Base-by-base conservation (phyloP, 2,888 invertebrate species). In the Anoplius nigerrimus region DNA sequence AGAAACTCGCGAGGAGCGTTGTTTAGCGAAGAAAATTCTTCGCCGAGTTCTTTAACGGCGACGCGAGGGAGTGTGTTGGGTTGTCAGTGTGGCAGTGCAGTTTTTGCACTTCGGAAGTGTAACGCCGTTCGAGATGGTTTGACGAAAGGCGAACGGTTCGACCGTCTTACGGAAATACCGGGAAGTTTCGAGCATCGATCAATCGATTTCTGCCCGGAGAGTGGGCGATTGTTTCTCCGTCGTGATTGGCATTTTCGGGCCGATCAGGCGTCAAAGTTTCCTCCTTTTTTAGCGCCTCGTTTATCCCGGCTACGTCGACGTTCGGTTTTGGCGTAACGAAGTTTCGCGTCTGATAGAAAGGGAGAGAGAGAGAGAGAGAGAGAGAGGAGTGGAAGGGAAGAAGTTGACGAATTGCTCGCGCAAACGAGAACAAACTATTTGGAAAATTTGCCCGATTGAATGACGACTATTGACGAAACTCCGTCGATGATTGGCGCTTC, bases 161-260 rank as follows among this genome's bases (percentile, higher is more conserved):
- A 53, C n/a, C 43, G 51, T 53, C 53, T 51, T 53, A 53, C 51
- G 63, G 59, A 46, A 67, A 60, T 54, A 46, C 46, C 46, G 46
- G 4, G 46, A 46, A 46, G 16, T 20, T 56, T 52, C 51, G 13
- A 54, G 43, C 11, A 34, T 42, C 42, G 34, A 54, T 66, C 62
- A 70, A 77, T 77, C 66, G 69, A 77, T 74, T 46, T 16, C 46
- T 4, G 8, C 53, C 63, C 54, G 16, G 16, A 27, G 22, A 56
- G 71, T 57, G 57, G 64, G 62, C 54, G 66, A 67, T 65, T 52
- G 58, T 66, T 64, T 52, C 56, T 59, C 48, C n/a, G 43, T 52
- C n/a, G 62, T 67, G 74, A 79, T 76, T 79, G 78, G 55, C 76
- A 53, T 79, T 78, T 76, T 70, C 53, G 18, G 74, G 57, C 42